Percentiles rank a stretch among this genome's conserved stretches.
Evolutionary conservation across 2,797 vertebrate species (phyloP).

Genomic region (Nasua narica): DNA sequence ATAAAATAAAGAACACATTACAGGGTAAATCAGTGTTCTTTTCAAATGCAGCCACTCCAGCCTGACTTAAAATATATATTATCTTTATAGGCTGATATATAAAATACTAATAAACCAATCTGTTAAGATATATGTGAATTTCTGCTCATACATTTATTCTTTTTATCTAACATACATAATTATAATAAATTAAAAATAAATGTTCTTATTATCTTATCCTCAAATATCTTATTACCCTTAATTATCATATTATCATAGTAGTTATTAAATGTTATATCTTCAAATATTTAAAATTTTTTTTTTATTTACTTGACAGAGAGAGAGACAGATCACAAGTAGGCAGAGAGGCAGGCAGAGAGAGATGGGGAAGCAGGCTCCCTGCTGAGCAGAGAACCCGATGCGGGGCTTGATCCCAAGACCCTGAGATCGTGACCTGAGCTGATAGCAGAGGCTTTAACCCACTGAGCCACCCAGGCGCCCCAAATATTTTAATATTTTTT

Average conservation of each 20-base stretch:
- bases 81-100: neutral
- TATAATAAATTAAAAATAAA: neutral
- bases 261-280: neutral
- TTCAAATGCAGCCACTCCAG: neutral
- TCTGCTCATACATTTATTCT: neutral
- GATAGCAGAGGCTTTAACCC: too few relatives aligned
- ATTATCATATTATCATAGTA: neutral
- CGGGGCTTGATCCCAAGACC: too few relatives aligned
- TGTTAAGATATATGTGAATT: neutral
- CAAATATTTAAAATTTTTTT: neutral
- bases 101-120: neutral
- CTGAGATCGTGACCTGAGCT: too few relatives aligned
- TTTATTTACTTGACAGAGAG: too few relatives aligned
- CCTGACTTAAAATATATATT: neutral
- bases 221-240: neutral
- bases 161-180: neutral
- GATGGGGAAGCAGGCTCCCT: too few relatives aligned
- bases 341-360: too few relatives aligned
- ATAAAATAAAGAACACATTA: constrained; percentile 29
- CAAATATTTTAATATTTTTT: neutral
- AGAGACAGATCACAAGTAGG: too few relatives aligned
- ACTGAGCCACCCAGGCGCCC: too few relatives aligned
- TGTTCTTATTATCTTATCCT: neutral
- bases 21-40: neutral
- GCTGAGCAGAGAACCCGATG: too few relatives aligned